Percentiles rank a stretch among this genome's conserved stretches.
Evolutionary conservation across 2,888 invertebrate species (phyloP).

Genomic region (Phengaris arion): DNA sequence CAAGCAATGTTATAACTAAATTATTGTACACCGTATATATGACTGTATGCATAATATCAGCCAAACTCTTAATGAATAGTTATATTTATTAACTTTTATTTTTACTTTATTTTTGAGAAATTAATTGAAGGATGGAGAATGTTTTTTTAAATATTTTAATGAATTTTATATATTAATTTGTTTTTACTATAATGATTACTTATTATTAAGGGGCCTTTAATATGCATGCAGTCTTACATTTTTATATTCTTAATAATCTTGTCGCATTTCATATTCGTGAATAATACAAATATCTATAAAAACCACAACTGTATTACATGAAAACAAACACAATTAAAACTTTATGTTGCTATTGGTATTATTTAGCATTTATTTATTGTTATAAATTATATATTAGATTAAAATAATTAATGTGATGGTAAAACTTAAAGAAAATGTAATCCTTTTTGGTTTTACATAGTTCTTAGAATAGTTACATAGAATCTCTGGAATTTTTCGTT

Average conservation of each 20-base stretch:
- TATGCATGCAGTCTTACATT: conserved; percentile 4
- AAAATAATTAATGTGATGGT: not conserved
- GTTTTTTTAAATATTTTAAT: conserved; percentile 1
- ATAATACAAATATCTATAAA: not conserved
- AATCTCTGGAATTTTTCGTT: not conserved
- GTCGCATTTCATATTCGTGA: not conserved
- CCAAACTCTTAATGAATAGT: not conserved
- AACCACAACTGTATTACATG: not conserved
- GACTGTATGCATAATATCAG: conserved; percentile 20
- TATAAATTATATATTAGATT: not conserved
- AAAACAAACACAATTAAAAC: conserved; percentile 6
- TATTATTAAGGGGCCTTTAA: not conserved
- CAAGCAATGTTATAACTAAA: not conserved
- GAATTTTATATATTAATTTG: conserved; percentile 1
- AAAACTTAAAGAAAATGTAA: not conserved
- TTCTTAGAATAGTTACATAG: too few relatives aligned
- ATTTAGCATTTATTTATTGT: conserved; percentile 19
- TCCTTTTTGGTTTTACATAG: not conserved
- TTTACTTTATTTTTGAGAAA: not conserved
- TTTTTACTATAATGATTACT: not conserved
- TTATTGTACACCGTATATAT: not conserved
- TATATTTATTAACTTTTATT: conserved; percentile 7
- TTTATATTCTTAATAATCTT: not conserved
- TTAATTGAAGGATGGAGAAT: not conserved
- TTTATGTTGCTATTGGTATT: conserved; percentile 1